Base-by-base conservation (phyloP, 2,797 vertebrate species). In the Sphenodon punctatus region DNA sequence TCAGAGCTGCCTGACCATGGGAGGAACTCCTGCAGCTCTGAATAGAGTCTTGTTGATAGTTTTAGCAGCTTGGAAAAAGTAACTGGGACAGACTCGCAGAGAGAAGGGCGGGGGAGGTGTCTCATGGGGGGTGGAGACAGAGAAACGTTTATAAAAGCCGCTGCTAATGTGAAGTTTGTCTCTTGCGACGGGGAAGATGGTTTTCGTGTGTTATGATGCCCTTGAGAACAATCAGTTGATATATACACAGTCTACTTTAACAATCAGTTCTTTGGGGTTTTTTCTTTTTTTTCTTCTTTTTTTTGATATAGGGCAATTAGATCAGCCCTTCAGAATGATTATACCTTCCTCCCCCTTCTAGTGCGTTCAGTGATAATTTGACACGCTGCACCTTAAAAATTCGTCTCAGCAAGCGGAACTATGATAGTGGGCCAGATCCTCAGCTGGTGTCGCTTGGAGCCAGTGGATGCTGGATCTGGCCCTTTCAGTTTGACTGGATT, bases 401-500 rank as follows among this genome's bases (percentile, higher is more conserved):
- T 39, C 39, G 11, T 53, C 49, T 27, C 49, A 15, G 8, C n/a
- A 17, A 30, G 9, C n/a, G 10, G 7, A 8, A 16, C 8, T 51
- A 7, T 27, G 13, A 49, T 7, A 25, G 15, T 17, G n/a, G 49
- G 49, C 15, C 49, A 10, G n/a, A 53, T 30, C 49, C n/a, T 14
- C 8, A 15, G 48, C 48, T 51, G 48, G 48, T n/a, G n/a, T n/a
- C n/a, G n/a, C n/a, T n/a, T n/a, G n/a, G n/a, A n/a, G n/a, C n/a
- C n/a, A n/a, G n/a, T n/a, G n/a, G n/a, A n/a, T n/a, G n/a, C 25
- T 25, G n/a, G n/a, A 30, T 30, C 49, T 30, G 49, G 9, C 8
- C 15, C 49, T 27, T 8, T n/a, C 27, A 39, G 53, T 77, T 76
- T 67, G 67, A 67, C 74, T 80, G 85, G 90, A 67, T 81, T 63